Evolutionary conservation across 2,113 vertebrate species (phyloP).

Genomic region (Lophura nycthemera): DNA sequence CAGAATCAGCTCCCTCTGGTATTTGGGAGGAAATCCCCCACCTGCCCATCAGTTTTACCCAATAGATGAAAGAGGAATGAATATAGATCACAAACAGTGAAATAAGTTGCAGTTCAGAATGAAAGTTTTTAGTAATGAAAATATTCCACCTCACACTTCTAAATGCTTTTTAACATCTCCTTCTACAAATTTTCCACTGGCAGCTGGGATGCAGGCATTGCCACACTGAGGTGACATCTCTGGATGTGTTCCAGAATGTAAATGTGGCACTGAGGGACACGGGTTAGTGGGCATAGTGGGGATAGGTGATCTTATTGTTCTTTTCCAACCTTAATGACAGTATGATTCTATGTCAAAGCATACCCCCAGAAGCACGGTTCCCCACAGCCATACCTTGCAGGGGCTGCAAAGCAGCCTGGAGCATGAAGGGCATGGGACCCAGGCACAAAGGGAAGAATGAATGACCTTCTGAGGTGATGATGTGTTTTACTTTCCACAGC

Average conservation of each 20-base stretch:
- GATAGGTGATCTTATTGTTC: no score
- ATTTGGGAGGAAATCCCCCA: not conserved
- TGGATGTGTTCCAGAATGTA: no score
- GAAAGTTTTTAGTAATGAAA: fast-evolving
- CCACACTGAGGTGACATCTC: not conserved
- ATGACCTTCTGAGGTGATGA: fast-evolving
- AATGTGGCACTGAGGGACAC: no score
- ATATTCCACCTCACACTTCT: not conserved
- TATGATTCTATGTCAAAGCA: not conserved
- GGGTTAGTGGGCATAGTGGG: no score
- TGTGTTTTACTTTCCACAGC: fast-evolving
- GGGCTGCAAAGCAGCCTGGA: not conserved
- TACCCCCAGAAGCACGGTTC: not conserved
- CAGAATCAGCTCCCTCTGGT: not conserved
- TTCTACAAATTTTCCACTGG: not conserved
- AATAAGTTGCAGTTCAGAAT: not conserved
- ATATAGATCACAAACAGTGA: not conserved
- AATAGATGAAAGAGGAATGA: not conserved
- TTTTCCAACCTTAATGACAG: no score
- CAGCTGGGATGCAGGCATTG: not conserved
- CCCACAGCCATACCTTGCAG: not conserved
- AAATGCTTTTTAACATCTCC: not conserved
- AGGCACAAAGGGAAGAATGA: fast-evolving
- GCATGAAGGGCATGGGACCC: fast-evolving
- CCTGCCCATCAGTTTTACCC: not conserved